Conservation (phyloP, 2,888 invertebrate species). For the Macaria notata region DNA sequence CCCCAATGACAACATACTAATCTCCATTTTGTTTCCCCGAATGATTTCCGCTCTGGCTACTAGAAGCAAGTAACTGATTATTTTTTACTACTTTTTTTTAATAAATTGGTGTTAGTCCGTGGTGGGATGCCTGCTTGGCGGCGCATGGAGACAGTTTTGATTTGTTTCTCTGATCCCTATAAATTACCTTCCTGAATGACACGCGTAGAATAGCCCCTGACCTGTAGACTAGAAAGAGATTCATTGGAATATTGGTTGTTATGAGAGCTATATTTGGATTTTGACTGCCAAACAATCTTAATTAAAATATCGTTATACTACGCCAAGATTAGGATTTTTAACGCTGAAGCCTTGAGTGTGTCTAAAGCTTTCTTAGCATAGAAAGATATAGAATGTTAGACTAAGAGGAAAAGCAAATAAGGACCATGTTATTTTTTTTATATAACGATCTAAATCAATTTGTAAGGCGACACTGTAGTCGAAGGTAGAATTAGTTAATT, state of each 20-base stretch:
- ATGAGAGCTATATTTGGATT: no score
- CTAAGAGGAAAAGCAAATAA: no score
- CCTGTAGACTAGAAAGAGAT: constrained; percentile 71
- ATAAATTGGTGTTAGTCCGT: constrained; percentile 68
- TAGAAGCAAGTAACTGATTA: constrained; percentile 79
- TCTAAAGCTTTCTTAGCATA: no score
- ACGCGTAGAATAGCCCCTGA: constrained; percentile 58
- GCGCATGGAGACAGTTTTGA: constrained; percentile 29
- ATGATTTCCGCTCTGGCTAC: constrained; percentile 81
- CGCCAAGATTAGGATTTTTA: no score
- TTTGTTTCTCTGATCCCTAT: constrained; percentile 30
- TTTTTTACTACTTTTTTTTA: constrained; percentile 43
- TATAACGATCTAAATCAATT: no score
- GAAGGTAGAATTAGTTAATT: no score
- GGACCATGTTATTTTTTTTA: no score
- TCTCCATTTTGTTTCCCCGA: constrained; percentile 44
- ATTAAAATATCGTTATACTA: no score
- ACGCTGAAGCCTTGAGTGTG: no score
- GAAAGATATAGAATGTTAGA: no score
- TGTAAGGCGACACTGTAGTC: no score
- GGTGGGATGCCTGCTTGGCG: constrained; percentile 37
- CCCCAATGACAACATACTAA: constrained; percentile 46
- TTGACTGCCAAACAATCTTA: no score
- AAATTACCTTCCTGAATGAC: constrained; percentile 65
- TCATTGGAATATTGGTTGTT: constrained; percentile 60